Base-by-base conservation (phyloP, 2,888 invertebrate species). In the Xylocampa areola region DNA sequence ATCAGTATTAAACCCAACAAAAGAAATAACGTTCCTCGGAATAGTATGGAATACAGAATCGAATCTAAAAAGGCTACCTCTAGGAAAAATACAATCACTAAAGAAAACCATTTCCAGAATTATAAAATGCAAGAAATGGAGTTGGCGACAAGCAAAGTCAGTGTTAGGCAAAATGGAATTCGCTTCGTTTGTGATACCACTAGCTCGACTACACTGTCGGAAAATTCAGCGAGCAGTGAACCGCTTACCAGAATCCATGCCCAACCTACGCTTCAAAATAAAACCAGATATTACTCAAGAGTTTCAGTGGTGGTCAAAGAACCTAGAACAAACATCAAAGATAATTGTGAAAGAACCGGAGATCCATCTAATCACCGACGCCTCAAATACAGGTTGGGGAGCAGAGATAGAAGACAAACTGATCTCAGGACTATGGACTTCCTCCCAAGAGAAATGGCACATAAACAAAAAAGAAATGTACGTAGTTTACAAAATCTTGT, bases 131-230 rank as follows among this genome's bases (percentile, higher is more conserved):
- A 11, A 10, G 13, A 11, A 5, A 2, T 23, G 33, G 41, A 29
- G 10, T 29, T 41, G 41, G 41, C 1, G 6, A 5, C 2, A 2
- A 4, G 41, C 1, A 16, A 41, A 27, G n/a, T 1, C 4, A 4
- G 2, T 41, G 8, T 2, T 41, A 1, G 41, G 41, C 29, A 41
- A 29, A 4, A 16, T 41, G 5, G 16, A 41, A 10, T 29, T 41
- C 11, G 41, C 29, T 5, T 14, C 41, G 10, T 27, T 29, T 6
- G 6, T n/a, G 29, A 14, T 41, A 10, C 41, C 41, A 8, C 41
- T 41, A 17, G 41, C 29, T n/a, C 2, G 41, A 17, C 29, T 41
- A 8, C 16, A 29, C 29, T 16, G n/a, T 3, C 2, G 41, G n/a
- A 10, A 29, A 16, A 11, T 41, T 10, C 41, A 41, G 11, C 27